Evolutionary conservation across 2,113 vertebrate species (phyloP).

Genomic region (Carassius gibelio): DNA sequence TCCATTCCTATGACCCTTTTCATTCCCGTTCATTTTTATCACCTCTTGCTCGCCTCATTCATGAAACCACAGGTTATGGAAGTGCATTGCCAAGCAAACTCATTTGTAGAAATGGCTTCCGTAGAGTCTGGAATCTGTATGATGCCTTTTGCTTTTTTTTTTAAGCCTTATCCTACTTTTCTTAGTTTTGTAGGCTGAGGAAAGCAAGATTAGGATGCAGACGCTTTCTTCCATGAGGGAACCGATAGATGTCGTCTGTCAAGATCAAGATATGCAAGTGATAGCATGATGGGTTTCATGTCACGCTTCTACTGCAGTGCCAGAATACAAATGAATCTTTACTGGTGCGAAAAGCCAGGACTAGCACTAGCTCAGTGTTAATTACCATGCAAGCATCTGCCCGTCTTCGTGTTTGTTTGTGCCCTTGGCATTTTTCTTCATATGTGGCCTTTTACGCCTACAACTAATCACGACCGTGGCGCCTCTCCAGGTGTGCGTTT

Average conservation of each 20-base stretch:
- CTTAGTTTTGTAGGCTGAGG: neutral
- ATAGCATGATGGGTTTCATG: conserved; percentile 21
- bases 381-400: conserved; percentile 50
- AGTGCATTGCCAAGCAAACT: conserved; percentile 4
- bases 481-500: conserved; percentile 21
- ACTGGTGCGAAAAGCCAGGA: conserved; percentile 43
- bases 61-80: conserved; percentile 19
- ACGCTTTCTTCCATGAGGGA: neutral
- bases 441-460: conserved; percentile 24
- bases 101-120: neutral
- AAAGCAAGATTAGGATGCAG: conserved; percentile 2
- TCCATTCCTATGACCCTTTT: conserved; percentile 2
- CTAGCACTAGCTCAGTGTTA: conserved; percentile 20
- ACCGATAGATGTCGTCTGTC: neutral
- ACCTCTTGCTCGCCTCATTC: conserved; percentile 28
- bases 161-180: neutral
- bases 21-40: conserved; percentile 37
- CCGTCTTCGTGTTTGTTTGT: conserved; percentile 38
- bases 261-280: conserved; percentile 6
- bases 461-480: neutral
- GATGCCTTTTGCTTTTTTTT: neutral
- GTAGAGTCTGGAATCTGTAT: neutral
- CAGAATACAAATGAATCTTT: conserved; percentile 32
- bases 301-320: neutral
- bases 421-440: conserved; percentile 35